Conservation (phyloP, 2,888 invertebrate species). For the Tortrix viridana region DNA sequence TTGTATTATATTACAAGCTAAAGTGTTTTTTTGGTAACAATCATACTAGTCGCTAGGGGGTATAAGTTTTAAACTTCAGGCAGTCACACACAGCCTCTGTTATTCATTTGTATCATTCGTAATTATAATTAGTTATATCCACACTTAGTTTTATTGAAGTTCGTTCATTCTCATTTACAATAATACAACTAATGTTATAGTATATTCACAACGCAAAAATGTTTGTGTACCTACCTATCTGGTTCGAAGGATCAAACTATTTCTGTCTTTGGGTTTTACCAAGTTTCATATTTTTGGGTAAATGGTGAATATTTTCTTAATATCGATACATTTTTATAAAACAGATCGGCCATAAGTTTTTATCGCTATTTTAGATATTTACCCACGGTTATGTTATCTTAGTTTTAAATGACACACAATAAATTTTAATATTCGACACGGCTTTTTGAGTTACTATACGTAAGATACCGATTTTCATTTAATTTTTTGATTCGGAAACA, state of each 20-base stretch:
- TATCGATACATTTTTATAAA: neutral
- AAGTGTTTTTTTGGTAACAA: too few relatives aligned
- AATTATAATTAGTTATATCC: neutral
- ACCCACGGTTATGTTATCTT: slow-evolving; percentile 5
- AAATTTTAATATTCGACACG: neutral
- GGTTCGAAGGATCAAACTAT: slow-evolving; percentile 7
- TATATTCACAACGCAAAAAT: too few relatives aligned
- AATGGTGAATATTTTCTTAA: neutral
- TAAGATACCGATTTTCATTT: neutral
- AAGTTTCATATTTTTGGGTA: neutral
- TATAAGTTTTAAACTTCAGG: too few relatives aligned
- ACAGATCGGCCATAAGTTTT: neutral
- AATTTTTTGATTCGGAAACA: neutral
- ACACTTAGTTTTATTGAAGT: neutral
- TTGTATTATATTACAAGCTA: too few relatives aligned
- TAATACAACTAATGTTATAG: too few relatives aligned
- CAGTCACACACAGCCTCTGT: too few relatives aligned
- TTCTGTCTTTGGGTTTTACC: neutral
- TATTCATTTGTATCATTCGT: too few relatives aligned
- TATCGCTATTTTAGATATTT: neutral
- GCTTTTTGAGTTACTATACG: neutral
- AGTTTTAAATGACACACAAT: neutral
- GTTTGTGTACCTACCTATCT: neutral
- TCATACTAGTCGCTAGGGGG: too few relatives aligned
- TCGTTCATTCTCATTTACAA: too few relatives aligned